Evolutionary conservation across 2,888 invertebrate genomes (phyloP), one percentile per base, ranked within the genome.

Genomic region (Pristionchus mayeri): DNA sequence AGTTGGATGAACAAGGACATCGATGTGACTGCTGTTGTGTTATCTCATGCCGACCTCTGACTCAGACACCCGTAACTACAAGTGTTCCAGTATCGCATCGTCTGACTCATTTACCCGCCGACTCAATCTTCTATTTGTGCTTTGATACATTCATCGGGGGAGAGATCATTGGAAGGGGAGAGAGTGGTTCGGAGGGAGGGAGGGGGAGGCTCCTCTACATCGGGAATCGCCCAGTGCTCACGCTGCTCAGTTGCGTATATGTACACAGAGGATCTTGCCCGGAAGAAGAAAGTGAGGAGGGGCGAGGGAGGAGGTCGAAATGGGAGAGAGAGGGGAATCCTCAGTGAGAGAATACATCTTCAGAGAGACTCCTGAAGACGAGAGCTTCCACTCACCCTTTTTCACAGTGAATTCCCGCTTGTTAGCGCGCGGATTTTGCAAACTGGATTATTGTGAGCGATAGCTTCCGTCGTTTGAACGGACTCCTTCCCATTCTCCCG

Each of bases 391-490:
- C 40, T 48, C 40, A 2, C 30, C n/a, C 75, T 75, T 48, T 48
- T 48, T 75, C 44, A 52, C 52, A 11, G 13, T 44, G 52, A n/a
- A n/a, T 54, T 52, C 79, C 24, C 52, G 30, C 54, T 27, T 79
- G 34, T 79, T 50, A 37, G 79, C 79, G 75, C 44, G 75, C 44
- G 54, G 54, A 79, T 50, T 79, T 52, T 79, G 50, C 34, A 34
- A 54, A 79, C 52, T 52, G 79, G 79, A 79, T 79, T 52, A 79
- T 79, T 79, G 79, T 21, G 52, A 79, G 3, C 34, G 40, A 50
- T 50, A 52, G 79, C 50, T 79, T 79, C 79, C 48, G 21, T 52
- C 52, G 13, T n/a, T n/a, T 30, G 79, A 79, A 50, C 79, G n/a
- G 34, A 24, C 52, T 78, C 48, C 34, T 27, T 48, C 30, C 16